phyloP scores from a whole-genome alignment of 2,113 vertebrate genomes.

The Craseonycteris thonglongyai region DNA sequence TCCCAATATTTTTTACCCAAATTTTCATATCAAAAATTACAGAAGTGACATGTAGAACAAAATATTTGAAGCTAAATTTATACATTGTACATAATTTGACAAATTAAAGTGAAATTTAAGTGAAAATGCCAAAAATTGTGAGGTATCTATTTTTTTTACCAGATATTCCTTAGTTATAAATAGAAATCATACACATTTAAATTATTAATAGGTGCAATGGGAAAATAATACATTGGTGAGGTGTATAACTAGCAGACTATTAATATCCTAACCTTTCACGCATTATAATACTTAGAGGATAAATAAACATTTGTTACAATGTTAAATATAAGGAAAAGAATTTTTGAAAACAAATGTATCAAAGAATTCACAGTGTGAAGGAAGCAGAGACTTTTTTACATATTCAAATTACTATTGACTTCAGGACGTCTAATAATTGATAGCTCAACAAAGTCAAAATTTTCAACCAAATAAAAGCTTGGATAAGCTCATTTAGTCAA shows the following conservation, averaged over 20 bases:
- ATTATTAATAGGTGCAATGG: not conserved
- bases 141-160: not conserved
- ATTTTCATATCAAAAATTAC: not conserved
- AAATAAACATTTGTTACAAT: not conserved
- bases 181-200: not conserved
- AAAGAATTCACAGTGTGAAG: not conserved
- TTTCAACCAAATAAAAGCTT: not conserved
- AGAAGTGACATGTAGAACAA: not conserved
- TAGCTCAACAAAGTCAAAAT: not conserved
- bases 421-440: not conserved
- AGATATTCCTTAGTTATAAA: not conserved
- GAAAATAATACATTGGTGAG: not conserved
- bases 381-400: not conserved
- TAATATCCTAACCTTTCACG: not conserved
- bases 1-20: not conserved
- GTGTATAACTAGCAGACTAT: not conserved
- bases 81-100: not conserved
- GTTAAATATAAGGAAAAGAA: not conserved
- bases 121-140: not conserved
- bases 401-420: not conserved
- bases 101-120: not conserved
- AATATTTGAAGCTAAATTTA: not conserved
- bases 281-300: not conserved
- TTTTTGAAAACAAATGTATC: not conserved
- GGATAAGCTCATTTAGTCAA: not conserved